These are phyloP conservation scores for Ptychadena robeensis DNA, from an alignment of 2,797 vertebrate species.

Conservation along the genomic window DNA sequence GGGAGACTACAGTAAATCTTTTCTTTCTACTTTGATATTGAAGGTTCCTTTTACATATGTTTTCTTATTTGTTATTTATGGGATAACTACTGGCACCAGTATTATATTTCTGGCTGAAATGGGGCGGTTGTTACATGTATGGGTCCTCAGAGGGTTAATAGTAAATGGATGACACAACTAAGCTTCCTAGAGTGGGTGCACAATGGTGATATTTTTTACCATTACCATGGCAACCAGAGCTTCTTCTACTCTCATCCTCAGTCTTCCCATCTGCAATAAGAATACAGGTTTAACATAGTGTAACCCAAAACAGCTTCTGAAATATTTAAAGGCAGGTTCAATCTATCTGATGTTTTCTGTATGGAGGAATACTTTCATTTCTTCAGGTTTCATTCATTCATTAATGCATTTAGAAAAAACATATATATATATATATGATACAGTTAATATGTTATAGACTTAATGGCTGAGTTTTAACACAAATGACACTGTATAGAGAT, in stretches of 20 bases:
- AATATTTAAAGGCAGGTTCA: conserved; percentile 16
- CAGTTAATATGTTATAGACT: not conserved
- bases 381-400: not conserved
- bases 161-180: conserved; percentile 32
- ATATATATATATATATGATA: too few species aligned
- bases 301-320: conserved; percentile 26
- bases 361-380: not conserved
- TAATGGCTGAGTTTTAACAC: not conserved
- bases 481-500: not conserved
- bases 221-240: conserved; percentile 57
- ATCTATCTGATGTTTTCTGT: not conserved
- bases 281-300: conserved; percentile 37
- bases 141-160: conserved; percentile 36
- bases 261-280: conserved; percentile 47
- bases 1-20: not conserved
- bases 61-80: not conserved
- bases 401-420: not conserved
- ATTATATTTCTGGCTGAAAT: not conserved
- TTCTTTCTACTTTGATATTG: too few species aligned
- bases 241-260: conserved; percentile 33
- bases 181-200: conserved; percentile 48
- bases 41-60: too few species aligned
- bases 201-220: conserved; percentile 53
- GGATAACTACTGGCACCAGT: not conserved
- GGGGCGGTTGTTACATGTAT: not conserved